Percentiles rank a stretch among this genome's conserved stretches.
Evolutionary conservation across 2,113 vertebrate genomes (phyloP).

Genomic region (Sceloporus undulatus): DNA sequence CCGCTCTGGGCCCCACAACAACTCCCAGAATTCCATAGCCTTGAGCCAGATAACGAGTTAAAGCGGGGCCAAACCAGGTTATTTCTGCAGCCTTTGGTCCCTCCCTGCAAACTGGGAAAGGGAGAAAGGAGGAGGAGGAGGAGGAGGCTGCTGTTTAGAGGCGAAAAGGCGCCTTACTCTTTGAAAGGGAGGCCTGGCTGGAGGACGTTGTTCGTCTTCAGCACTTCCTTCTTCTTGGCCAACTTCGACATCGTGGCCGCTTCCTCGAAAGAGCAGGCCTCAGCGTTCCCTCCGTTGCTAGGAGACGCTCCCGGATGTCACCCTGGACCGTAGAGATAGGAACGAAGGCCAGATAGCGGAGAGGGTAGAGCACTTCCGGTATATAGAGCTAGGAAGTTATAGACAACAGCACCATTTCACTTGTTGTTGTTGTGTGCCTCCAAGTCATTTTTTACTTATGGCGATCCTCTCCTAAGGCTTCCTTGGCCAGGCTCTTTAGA

Average conservation of each 20-base stretch:
- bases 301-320: slow-evolving; percentile 9
- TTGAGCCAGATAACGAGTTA: too few species aligned
- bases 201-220: background rate
- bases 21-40: too few species aligned
- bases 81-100: too few species aligned
- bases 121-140: background rate
- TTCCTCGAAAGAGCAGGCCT: background rate
- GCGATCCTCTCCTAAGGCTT: too few species aligned
- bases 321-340: background rate
- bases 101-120: too few species aligned
- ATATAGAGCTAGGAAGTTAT: background rate
- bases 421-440: too few species aligned
- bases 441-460: too few species aligned
- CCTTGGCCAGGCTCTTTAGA: too few species aligned
- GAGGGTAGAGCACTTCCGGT: background rate
- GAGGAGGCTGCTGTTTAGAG: background rate
- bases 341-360: too few species aligned
- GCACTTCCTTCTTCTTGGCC: slow-evolving; percentile 45
- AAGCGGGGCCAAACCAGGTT: too few species aligned
- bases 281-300: slow-evolving; percentile 62
- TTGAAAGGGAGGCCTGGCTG: background rate
- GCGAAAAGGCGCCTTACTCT: slow-evolving; percentile 44
- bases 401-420: too few species aligned
- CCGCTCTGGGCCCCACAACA: too few species aligned
- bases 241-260: slow-evolving; percentile 43